A percentile compares a stretch with the other conserved stretches of the same genome.
These are phyloP conservation scores for Nestor notabilis DNA, from an alignment of 2,113 vertebrate species.

Conservation along the genomic window DNA sequence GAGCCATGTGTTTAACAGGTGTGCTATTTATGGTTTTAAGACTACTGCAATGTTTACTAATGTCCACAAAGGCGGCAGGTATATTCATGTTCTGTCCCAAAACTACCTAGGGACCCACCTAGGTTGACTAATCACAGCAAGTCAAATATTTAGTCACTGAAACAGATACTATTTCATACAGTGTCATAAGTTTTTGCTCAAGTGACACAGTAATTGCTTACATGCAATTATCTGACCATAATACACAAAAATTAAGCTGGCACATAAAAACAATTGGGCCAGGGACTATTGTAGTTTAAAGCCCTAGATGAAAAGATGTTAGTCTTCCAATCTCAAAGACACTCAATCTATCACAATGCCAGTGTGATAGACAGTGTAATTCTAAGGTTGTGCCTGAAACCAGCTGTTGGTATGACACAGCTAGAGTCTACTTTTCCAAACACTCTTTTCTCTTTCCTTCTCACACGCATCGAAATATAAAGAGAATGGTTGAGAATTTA, in stretches of 20 bases:
- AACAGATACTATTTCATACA: background rate
- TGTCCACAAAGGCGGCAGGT: background rate
- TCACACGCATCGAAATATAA: background rate
- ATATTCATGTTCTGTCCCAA: background rate
- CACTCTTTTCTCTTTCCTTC: background rate
- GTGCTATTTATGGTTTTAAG: background rate
- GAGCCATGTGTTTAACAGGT: background rate
- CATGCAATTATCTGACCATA: background rate
- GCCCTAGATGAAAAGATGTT: background rate
- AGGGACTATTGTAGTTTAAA: background rate
- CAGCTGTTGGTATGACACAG: background rate
- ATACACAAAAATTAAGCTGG: background rate
- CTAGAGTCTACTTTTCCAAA: background rate
- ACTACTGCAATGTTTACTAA: background rate
- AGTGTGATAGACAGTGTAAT: background rate
- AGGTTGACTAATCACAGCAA: background rate
- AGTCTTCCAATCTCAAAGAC: background rate
- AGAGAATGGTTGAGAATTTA: background rate
- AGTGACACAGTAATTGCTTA: accelerated
- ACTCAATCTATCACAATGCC: background rate
- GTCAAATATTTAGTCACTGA: background rate
- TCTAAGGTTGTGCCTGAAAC: background rate
- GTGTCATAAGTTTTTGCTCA: background rate
- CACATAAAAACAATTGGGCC: background rate
- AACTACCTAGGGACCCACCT: background rate